Conservation (phyloP, 2,113 vertebrate species). For the Pluvianellus socialis region DNA sequence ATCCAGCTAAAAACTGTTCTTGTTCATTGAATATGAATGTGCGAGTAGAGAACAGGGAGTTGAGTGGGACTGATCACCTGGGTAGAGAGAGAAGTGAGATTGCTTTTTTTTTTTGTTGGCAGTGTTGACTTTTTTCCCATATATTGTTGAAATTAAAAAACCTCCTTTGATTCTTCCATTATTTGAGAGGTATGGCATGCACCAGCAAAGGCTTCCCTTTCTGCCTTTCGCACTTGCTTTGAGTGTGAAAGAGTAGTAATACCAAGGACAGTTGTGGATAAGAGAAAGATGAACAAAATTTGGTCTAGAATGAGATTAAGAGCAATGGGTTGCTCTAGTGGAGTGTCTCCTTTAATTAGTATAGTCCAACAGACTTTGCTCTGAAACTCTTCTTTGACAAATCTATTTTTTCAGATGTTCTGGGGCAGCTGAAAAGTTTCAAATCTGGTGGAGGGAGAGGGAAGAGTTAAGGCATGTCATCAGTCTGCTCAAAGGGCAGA, state of each 20-base stretch:
- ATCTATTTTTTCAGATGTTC: accelerated
- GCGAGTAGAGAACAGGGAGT: neutral
- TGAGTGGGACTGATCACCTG: neutral
- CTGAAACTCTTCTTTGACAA: neutral
- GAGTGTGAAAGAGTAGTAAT: neutral
- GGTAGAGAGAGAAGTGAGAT: neutral
- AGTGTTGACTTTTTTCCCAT: neutral
- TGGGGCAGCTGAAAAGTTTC: neutral
- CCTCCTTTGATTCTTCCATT: neutral
- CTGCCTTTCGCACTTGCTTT: neutral
- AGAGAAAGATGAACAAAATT: neutral
- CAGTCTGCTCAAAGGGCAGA: neutral
- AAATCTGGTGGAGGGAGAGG: neutral
- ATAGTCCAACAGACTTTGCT: neutral
- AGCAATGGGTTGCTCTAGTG: neutral
- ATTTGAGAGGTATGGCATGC: neutral
- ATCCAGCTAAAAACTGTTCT: neutral
- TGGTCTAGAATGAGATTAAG: neutral
- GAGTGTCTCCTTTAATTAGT: neutral
- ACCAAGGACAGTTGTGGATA: neutral
- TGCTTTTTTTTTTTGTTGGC: neutral
- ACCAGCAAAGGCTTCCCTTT: neutral
- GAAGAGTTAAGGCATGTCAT: neutral
- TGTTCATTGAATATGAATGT: neutral
- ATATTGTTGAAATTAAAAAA: neutral